Evolutionary conservation across 2,888 invertebrate genomes (phyloP).

Genomic region (Drosophila siamana): DNA sequence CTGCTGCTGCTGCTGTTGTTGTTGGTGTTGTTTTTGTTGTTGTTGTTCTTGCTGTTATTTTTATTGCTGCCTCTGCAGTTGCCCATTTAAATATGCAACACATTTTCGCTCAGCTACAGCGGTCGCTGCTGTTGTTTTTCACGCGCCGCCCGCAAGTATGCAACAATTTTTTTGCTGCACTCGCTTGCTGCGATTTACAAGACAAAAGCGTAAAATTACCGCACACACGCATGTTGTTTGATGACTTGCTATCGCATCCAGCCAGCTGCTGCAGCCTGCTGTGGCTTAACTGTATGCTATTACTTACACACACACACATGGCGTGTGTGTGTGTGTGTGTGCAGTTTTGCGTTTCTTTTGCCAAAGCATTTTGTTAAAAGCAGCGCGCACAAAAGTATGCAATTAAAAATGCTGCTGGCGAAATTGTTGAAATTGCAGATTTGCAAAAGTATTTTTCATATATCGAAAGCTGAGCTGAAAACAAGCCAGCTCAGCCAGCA

Average conservation of each 20-base stretch:
- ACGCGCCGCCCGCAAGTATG: conserved; percentile 70
- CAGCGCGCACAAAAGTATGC: conserved; percentile 27
- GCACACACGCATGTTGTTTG: conserved; percentile 18
- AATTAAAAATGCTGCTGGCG: conserved; percentile 23
- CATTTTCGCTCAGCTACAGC: conserved; percentile 32
- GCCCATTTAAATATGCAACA: conserved; percentile 56
- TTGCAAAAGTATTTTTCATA: background rate
- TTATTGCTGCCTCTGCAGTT: conserved; percentile 20
- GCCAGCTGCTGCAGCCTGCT: background rate
- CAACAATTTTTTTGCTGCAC: conserved; percentile 52
- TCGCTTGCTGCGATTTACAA: conserved; percentile 48
- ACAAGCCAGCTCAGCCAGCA: background rate
- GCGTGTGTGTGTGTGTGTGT: background rate
- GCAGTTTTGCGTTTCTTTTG: background rate
- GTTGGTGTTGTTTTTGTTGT: too few relatives aligned
- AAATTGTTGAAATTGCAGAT: conserved; percentile 7
- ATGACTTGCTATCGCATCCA: conserved; percentile 2
- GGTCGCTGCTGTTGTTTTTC: conserved; percentile 26
- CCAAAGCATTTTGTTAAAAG: conserved; percentile 5
- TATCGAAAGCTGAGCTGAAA: background rate
- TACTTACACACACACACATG: conserved; percentile 4
- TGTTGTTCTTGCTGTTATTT: conserved; percentile 33
- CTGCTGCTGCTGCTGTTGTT: conserved; percentile 33
- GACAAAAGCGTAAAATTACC: conserved; percentile 59
- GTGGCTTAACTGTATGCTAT: background rate